These are phyloP conservation scores for Ommatoiulus sabulosus DNA, from an alignment of 2,888 invertebrate genomes.

Conservation along the genomic window DNA sequence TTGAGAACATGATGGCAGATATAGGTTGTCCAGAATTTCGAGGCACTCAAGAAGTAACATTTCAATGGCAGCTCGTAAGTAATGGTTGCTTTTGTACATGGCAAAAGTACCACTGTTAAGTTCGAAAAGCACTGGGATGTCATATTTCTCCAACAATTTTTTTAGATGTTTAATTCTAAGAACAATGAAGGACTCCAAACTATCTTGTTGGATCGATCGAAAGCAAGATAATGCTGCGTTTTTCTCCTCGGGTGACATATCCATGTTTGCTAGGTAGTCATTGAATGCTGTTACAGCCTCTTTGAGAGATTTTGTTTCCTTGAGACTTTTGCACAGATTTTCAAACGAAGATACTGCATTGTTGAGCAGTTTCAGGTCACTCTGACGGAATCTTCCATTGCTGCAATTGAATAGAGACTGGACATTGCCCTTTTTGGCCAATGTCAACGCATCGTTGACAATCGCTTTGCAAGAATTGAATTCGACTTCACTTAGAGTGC, in stretches of 20 bases:
- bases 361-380: not conserved
- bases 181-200: not conserved
- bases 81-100: not conserved
- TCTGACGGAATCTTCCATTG: not conserved
- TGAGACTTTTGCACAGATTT: not conserved
- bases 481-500: not conserved
- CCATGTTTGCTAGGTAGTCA: not conserved
- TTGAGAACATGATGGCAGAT: not conserved
- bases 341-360: not conserved
- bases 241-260: not conserved
- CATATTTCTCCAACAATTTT: not conserved
- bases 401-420: not conserved
- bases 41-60: not conserved
- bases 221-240: not conserved
- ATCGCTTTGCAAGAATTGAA: not conserved
- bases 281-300: not conserved
- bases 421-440: not conserved
- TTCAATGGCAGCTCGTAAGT: not conserved
- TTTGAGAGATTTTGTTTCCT: not conserved
- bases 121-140: not conserved
- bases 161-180: not conserved
- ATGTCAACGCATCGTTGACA: not conserved
- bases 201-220: not conserved
- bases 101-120: not conserved
- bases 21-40: not conserved